Conservation (phyloP, 2,113 vertebrate genomes). For the Mohoua ochrocephala region DNA sequence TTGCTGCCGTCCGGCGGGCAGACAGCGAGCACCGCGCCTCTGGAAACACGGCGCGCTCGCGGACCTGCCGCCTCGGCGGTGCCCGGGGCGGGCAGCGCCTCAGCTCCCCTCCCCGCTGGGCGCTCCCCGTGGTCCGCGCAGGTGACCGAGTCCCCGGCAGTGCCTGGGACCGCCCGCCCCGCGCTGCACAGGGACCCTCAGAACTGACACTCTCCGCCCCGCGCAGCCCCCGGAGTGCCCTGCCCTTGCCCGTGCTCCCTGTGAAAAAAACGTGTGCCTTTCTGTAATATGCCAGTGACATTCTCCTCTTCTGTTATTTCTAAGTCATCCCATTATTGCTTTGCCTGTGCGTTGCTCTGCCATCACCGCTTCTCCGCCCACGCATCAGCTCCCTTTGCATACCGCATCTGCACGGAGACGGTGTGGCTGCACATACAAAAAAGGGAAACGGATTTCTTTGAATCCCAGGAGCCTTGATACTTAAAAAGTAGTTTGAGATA, state of each 20-base stretch:
- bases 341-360: accelerated
- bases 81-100: neutral
- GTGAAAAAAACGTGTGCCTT: neutral
- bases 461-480: neutral
- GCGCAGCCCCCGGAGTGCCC: neutral
- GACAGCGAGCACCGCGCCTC: neutral
- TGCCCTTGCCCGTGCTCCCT: neutral
- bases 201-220: neutral
- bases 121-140: neutral
- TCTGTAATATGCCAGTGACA: accelerated
- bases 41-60: neutral
- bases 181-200: neutral
- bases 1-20: neutral
- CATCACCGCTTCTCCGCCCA: neutral
- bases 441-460: neutral
- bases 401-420: accelerated
- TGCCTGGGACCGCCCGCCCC: neutral
- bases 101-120: neutral
- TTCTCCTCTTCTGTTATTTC: neutral
- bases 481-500: neutral
- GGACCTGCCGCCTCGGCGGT: neutral
- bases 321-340: accelerated
- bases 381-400: neutral
- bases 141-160: neutral
- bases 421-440: accelerated